phyloP scores from a whole-genome alignment of 1,140 invertebrate species.

The Drosophila murphyi region DNA sequence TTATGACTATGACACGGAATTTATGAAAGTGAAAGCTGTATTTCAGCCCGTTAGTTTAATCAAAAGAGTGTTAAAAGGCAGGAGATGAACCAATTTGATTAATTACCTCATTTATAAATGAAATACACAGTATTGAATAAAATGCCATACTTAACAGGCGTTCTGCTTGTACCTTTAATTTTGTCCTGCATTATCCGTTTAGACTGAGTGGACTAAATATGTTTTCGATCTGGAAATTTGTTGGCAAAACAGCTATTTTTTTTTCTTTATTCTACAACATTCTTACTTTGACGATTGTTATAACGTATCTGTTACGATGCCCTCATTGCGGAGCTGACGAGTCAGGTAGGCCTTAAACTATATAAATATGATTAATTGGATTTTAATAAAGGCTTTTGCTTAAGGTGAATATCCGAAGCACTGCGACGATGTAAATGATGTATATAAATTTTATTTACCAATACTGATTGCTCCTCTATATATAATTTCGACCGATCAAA shows the following conservation, averaged over 20 bases:
- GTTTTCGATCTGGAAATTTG: slow-evolving; percentile 13
- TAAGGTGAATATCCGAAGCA: slow-evolving; percentile 11
- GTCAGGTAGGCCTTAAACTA: neutral
- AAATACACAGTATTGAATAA: neutral
- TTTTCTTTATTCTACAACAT: slow-evolving; percentile 29
- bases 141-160: neutral
- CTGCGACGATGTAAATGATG: slow-evolving; percentile 2
- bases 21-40: neutral
- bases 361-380: neutral
- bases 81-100: neutral
- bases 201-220: neutral
- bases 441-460: slow-evolving; percentile 23
- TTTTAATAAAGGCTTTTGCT: neutral
- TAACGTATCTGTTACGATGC: slow-evolving; percentile 14
- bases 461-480: slow-evolving; percentile 11
- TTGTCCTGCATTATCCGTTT: neutral
- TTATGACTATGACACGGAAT: neutral
- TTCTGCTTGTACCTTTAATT: neutral
- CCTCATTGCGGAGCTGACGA: slow-evolving; percentile 14
- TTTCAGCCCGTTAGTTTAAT: neutral
- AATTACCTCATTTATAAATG: neutral
- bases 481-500: slow-evolving; percentile 21
- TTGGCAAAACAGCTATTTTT: slow-evolving; percentile 15
- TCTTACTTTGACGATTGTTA: neutral
- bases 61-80: too few species aligned